Base-by-base conservation (phyloP, 1,140 invertebrate genomes). In the Magallana gigas region DNA sequence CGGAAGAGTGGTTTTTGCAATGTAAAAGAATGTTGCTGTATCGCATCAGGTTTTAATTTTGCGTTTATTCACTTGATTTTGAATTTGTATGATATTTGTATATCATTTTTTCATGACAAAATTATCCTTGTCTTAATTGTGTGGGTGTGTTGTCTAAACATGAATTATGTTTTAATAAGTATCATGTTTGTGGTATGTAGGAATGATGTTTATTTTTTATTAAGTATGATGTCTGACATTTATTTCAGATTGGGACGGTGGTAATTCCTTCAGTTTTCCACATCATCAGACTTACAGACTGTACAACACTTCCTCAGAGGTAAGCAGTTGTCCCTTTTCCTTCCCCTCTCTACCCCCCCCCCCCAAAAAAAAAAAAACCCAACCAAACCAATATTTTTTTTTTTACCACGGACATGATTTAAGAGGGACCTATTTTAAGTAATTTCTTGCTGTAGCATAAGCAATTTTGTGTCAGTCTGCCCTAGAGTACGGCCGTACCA, bases 261-360 rank as follows among this genome's bases (percentile, higher is more conserved):
- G 68, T 76, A 76, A 12, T 36, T 18, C 68, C 68, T 76, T 76
- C 36, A 76, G 23, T 2, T 76, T 76, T 29, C 36, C 68, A 76
- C 23, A 18, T 7, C 68, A 18, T 76, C 18, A 76, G 18, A 76
- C 68, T 9, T 76, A 76, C 68, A 29, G 68, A 11, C 23, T 76
- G 68, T 76, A 76, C 68, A 76, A 76, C 68, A 76, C 68, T 9
- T 76, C 68, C 9, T 29, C 68, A 36, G 68, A 76, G 68, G 68
- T 76, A 76, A 76, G 68, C 36, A 48, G 36, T 48, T 48, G 36
- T 48, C 36, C 36, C 36, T 2, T 48, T 48, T 5, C 36, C 36
- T 48, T 48, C 2, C 36, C 2, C 36, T 5, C 36, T 48, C n/a
- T n/a, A n/a, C n/a, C n/a, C n/a, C n/a, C n/a, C 36, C 36, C 5